phyloP scores from a whole-genome alignment of 1,140 invertebrate genomes.

The Heterodera schachtii region DNA sequence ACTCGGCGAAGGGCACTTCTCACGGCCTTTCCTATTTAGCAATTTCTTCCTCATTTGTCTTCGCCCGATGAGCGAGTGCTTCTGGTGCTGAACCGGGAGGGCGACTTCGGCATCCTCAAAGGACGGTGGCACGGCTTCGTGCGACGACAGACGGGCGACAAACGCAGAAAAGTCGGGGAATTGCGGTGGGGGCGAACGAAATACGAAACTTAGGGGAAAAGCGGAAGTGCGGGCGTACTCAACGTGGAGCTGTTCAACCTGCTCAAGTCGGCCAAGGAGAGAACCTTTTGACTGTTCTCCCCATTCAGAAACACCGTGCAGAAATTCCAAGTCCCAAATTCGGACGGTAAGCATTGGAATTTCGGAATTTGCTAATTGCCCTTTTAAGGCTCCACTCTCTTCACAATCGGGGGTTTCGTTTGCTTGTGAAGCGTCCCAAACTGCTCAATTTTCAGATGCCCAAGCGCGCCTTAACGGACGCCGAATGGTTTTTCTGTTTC shows the following conservation, averaged over 20 bases:
- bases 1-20: too few species aligned
- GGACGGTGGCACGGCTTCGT: constrained; percentile 53
- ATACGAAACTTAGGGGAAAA: constrained; percentile 21
- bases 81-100: constrained; percentile 49
- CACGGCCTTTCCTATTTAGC: constrained; percentile 29
- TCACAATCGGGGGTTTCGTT: constrained; percentile 50
- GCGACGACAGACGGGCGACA: constrained; percentile 40
- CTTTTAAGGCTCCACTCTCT: constrained; percentile 43
- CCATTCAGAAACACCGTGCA: constrained; percentile 51
- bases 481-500: constrained; percentile 45
- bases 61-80: constrained; percentile 51
- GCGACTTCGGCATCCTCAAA: constrained; percentile 55
- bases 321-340: constrained; percentile 52
- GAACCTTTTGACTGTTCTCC: neutral
- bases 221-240: constrained; percentile 40
- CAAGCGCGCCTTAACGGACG: constrained; percentile 55
- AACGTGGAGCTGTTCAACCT: constrained; percentile 56
- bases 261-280: constrained; percentile 8
- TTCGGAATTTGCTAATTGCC: too few species aligned
- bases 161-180: constrained; percentile 30
- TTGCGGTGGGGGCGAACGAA: neutral
- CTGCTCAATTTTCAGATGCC: constrained; percentile 42
- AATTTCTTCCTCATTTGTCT: constrained; percentile 55
- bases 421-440: neutral
- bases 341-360: constrained; percentile 32